Evolutionary conservation across 2,888 invertebrate genomes (phyloP).

Genomic region (Notodonta dromedarius): DNA sequence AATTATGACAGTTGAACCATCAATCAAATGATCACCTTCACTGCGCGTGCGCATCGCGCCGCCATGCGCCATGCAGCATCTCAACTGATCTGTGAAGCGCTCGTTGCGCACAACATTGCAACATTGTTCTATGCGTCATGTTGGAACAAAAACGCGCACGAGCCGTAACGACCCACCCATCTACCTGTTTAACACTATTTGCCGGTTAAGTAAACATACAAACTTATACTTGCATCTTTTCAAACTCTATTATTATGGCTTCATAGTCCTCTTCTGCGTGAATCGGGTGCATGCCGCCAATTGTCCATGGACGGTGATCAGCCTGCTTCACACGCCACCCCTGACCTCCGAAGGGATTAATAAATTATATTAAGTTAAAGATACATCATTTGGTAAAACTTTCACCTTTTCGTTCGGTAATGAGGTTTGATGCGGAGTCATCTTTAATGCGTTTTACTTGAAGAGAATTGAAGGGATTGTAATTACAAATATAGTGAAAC

Average conservation of each 20-base stretch:
- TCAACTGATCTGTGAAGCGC: background rate
- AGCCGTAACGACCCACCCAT: slow-evolving; percentile 31
- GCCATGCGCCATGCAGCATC: background rate
- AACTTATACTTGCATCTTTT: background rate
- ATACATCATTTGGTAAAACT: slow-evolving; percentile 35
- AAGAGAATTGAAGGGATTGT: no score
- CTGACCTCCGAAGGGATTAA: slow-evolving; percentile 40
- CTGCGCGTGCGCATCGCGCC: slow-evolving; percentile 1
- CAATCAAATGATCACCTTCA: background rate
- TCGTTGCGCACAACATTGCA: background rate
- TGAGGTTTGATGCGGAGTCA: slow-evolving; percentile 35
- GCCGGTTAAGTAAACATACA: slow-evolving; percentile 41
- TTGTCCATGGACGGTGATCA: slow-evolving; percentile 22
- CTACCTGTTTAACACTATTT: slow-evolving; percentile 40
- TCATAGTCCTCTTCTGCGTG: slow-evolving; percentile 8
- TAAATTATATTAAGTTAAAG: slow-evolving; percentile 38
- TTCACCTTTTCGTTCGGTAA: slow-evolving; percentile 29
- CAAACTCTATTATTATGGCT: slow-evolving; percentile 6
- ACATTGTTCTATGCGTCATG: slow-evolving; percentile 25
- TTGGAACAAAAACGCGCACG: slow-evolving; percentile 33
- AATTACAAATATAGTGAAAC: no score
- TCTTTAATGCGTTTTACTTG: slow-evolving; percentile 38
- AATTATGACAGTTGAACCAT: background rate
- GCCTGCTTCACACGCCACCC: slow-evolving; percentile 45
- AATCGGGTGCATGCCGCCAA: background rate